Percentiles rank a stretch among this genome's conserved stretches.
Conservation (phyloP, 1,140 invertebrate genomes). For the Lamellibrachia luymesi region DNA sequence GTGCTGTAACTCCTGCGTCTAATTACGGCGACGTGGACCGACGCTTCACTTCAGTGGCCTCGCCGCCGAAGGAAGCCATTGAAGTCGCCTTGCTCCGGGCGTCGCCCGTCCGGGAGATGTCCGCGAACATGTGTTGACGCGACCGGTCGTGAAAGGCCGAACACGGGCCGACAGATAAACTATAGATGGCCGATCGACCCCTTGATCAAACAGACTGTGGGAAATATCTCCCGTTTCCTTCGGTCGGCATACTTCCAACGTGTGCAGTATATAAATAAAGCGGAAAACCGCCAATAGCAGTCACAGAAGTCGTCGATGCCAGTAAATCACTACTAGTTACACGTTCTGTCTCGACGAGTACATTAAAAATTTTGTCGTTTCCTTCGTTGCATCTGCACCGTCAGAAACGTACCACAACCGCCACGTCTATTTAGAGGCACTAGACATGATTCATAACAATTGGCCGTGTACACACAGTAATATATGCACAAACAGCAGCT, state of each 20-base stretch:
- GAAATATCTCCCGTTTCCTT: not conserved
- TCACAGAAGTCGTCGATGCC: not conserved
- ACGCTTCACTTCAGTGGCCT: not conserved
- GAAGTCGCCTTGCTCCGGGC: not conserved
- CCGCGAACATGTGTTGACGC: not conserved
- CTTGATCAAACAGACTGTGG: not conserved
- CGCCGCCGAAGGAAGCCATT: not conserved
- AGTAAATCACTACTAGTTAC: not conserved
- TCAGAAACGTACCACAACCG: not conserved
- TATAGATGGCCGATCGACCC: not conserved
- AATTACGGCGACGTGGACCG: not conserved
- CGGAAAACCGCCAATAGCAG: not conserved
- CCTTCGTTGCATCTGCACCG: not conserved
- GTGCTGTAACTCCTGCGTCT: not conserved
- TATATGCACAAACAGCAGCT: not conserved
- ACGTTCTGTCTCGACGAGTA: not conserved
- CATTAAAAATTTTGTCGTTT: not conserved
- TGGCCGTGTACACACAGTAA: not conserved
- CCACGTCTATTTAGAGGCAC: not conserved
- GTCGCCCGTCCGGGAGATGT: not conserved
- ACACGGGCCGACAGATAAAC: not conserved
- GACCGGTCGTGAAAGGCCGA: not conserved
- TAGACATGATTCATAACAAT: not conserved
- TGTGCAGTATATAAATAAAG: not conserved
- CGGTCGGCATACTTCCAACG: not conserved